A percentile compares a stretch with the other conserved stretches of the same genome.
These are phyloP conservation scores for Tuberolachnus salignus DNA, from an alignment of 2,888 invertebrate genomes.

Conservation along the genomic window DNA sequence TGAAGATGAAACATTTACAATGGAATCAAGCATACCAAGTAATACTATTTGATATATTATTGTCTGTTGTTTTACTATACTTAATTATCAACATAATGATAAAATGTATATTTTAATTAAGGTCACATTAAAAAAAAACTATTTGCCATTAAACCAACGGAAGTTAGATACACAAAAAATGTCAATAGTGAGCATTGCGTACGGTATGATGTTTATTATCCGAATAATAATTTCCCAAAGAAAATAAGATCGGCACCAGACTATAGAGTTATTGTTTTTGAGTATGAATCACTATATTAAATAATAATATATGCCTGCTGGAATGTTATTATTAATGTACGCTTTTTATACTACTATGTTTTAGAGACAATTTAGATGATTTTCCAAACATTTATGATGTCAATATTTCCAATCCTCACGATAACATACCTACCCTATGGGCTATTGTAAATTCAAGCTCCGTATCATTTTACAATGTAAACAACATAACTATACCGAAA, in stretches of 20 bases:
- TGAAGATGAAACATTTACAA: background rate
- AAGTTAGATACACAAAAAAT: background rate
- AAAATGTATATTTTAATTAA: background rate
- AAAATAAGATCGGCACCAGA: constrained; percentile 63
- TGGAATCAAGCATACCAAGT: constrained; percentile 19
- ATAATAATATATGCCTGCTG: background rate
- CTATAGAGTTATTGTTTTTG: constrained; percentile 64
- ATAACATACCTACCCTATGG: constrained; percentile 63
- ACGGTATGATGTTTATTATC: constrained; percentile 64
- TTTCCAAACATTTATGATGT: constrained; percentile 41
- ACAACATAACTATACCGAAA: constrained; percentile 39
- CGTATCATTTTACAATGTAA: constrained; percentile 63
- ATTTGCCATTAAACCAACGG: constrained; percentile 33
- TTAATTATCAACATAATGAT: background rate
- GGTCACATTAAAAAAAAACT: constrained; percentile 27
- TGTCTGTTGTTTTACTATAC: background rate
- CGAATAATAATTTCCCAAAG: constrained; percentile 64
- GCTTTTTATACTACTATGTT: background rate
- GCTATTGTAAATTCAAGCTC: constrained; percentile 64
- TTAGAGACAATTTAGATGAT: constrained; percentile 5
- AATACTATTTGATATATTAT: constrained; percentile 1
- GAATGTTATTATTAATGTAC: background rate
- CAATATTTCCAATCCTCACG: constrained; percentile 57
- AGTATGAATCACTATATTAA: constrained; percentile 61
- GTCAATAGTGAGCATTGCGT: background rate